Evolutionary conservation across 2,113 vertebrate species (phyloP).

Genomic region (Helogale parvula): DNA sequence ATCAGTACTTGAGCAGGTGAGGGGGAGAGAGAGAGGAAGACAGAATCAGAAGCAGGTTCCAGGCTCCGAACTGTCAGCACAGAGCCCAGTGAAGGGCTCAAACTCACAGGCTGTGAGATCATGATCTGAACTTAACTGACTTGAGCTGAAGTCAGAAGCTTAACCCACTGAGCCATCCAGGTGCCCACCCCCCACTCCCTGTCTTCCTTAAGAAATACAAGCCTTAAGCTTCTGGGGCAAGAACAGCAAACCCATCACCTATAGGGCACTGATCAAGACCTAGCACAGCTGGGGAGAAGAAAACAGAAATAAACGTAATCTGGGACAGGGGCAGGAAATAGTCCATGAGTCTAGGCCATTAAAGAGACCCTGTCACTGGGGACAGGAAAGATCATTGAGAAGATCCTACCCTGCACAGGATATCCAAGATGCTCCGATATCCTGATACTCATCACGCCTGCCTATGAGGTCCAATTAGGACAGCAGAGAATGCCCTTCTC

Average conservation of each 20-base stretch:
- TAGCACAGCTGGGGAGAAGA: background rate
- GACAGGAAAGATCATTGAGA: background rate
- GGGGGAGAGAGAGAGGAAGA: too few relatives aligned
- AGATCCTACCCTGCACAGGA: background rate
- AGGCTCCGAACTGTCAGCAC: too few relatives aligned
- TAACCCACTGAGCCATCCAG: too few relatives aligned
- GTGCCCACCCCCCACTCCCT: too few relatives aligned
- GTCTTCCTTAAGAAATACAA: background rate
- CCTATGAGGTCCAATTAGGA: background rate
- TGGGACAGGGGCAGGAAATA: background rate
- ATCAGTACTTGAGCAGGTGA: background rate
- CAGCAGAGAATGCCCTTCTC: background rate
- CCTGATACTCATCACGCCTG: background rate
- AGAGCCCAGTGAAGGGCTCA: too few relatives aligned
- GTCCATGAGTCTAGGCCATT: background rate
- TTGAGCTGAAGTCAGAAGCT: too few relatives aligned
- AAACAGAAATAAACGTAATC: constrained; percentile 1
- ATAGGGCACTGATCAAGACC: background rate
- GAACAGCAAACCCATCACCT: background rate
- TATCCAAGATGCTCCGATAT: background rate
- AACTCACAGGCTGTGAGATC: too few relatives aligned
- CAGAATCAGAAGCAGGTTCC: too few relatives aligned
- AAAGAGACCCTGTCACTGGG: background rate
- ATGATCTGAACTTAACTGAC: too few relatives aligned
- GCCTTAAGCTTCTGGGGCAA: background rate